Evolutionary conservation across 2,113 vertebrate species (phyloP).

Genomic region (Lichenostomus cassidix): DNA sequence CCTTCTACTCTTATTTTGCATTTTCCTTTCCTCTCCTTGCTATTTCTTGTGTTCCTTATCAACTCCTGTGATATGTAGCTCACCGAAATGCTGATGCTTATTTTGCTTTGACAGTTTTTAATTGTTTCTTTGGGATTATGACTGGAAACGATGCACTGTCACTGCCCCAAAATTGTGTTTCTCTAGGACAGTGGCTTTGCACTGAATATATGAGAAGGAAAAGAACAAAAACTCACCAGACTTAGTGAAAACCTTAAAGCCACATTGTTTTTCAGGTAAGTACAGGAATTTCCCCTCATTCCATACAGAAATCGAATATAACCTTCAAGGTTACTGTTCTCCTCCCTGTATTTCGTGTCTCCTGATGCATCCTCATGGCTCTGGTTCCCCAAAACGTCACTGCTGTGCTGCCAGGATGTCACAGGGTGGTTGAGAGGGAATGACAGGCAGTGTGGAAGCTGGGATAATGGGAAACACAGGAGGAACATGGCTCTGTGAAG

Average conservation of each 20-base stretch:
- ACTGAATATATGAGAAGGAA: fast-evolving
- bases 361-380: neutral
- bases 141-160: neutral
- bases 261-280: neutral
- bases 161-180: neutral
- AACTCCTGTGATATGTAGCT: neutral
- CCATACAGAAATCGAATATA: neutral
- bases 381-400: neutral
- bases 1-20: neutral
- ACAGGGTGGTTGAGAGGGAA: neutral
- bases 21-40: neutral
- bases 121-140: neutral
- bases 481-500: neutral
- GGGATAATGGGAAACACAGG: neutral
- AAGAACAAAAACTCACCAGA: neutral
- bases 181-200: neutral
- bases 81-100: neutral
- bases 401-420: neutral
- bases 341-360: neutral
- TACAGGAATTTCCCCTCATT: neutral
- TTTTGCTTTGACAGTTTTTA: neutral
- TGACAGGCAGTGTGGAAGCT: fast-evolving
- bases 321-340: neutral
- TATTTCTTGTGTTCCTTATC: neutral
- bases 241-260: neutral